Conservation (phyloP, 1,140 invertebrate species). For the Macrosteles quadrilineatus region DNA sequence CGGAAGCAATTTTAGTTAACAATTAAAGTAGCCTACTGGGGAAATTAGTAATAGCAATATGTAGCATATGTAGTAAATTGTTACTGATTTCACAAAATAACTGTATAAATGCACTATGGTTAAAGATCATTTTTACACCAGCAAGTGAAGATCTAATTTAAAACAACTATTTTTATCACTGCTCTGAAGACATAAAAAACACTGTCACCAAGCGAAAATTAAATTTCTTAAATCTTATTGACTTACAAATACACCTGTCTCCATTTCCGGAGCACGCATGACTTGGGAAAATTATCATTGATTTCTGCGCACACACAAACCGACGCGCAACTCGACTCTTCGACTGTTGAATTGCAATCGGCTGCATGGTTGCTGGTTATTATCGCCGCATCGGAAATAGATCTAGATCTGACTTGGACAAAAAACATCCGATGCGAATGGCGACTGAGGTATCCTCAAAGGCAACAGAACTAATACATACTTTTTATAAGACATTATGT, state of each 20-base stretch:
- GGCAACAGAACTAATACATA: too few species aligned
- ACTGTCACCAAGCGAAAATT: not conserved
- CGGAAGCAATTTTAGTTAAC: too few species aligned
- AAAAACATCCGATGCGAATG: too few species aligned
- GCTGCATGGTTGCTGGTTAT: not conserved
- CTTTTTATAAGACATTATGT: too few species aligned
- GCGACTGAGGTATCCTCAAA: too few species aligned
- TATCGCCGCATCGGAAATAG: not conserved
- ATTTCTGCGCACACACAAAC: slow-evolving; percentile 38
- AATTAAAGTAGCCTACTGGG: too few species aligned
- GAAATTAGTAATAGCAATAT: not conserved
- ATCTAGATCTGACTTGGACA: not conserved
- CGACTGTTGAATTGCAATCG: not conserved
- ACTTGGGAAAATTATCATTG: slow-evolving; percentile 38
- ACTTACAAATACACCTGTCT: not conserved
- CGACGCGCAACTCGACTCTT: not conserved
- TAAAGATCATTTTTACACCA: not conserved
- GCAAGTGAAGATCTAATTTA: not conserved
- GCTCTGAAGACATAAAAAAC: not conserved
- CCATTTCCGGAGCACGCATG: slow-evolving; percentile 36
- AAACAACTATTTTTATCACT: not conserved
- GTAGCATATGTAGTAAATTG: not conserved
- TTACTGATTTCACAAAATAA: not conserved
- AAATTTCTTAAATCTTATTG: not conserved
- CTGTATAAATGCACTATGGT: not conserved